Evolutionary conservation across 1,140 invertebrate species (phyloP).

Genomic region (Paraescarpia echinospica): DNA sequence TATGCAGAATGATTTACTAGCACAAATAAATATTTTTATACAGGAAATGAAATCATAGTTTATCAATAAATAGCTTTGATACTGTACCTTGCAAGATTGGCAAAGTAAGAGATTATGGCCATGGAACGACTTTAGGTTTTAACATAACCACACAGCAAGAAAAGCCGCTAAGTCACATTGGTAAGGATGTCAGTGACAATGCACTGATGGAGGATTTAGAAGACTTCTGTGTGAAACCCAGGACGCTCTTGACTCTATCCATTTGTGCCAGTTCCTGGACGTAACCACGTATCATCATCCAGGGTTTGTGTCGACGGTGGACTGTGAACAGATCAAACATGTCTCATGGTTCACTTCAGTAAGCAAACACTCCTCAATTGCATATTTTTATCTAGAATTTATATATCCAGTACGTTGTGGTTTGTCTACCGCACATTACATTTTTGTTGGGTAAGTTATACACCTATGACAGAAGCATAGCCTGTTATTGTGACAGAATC

Average conservation of each 20-base stretch:
- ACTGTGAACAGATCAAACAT: constrained; percentile 17
- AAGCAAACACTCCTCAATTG: not conserved
- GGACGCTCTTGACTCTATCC: not conserved
- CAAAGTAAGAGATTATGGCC: not conserved
- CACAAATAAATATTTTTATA: not conserved
- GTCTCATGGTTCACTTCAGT: not conserved
- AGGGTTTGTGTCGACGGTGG: constrained; percentile 29
- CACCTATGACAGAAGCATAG: not conserved
- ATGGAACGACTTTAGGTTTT: not conserved
- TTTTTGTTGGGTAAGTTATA: not conserved
- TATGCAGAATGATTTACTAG: not conserved
- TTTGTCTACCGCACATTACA: too few relatives aligned
- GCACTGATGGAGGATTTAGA: not conserved
- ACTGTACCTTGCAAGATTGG: not conserved
- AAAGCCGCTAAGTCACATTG: not conserved
- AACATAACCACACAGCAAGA: not conserved
- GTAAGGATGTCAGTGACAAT: not conserved
- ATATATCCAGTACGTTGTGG: too few relatives aligned
- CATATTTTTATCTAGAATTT: too few relatives aligned
- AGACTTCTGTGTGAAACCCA: not conserved
- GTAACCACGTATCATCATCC: constrained; percentile 28
- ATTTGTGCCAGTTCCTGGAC: constrained; percentile 14
- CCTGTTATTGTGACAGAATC: not conserved
- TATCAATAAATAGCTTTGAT: not conserved
- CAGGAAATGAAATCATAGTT: not conserved